Percentiles rank a stretch among this genome's conserved stretches.
These are phyloP conservation scores for Plecotus auritus DNA, from an alignment of 2,113 vertebrate species.

Conservation along the genomic window DNA sequence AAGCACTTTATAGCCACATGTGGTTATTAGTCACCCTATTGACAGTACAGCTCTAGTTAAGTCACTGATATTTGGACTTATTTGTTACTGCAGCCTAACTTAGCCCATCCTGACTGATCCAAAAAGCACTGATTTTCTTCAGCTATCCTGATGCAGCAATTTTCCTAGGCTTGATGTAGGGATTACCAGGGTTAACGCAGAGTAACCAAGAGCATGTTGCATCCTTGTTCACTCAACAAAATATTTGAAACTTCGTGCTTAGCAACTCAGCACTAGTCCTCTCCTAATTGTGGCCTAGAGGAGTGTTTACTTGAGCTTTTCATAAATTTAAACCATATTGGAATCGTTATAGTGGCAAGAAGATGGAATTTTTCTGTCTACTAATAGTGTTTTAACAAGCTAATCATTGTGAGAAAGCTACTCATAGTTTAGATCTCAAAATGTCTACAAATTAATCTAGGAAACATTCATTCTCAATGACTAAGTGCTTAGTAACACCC, in stretches of 20 bases:
- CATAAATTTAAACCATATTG: not conserved
- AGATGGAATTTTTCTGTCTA: not conserved
- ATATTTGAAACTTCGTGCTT: not conserved
- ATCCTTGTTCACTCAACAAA: not conserved
- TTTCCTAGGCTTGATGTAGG: not conserved
- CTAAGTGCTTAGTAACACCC: not conserved
- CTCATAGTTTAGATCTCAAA: not conserved
- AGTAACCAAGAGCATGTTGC: not conserved
- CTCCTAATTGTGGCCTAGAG: not conserved
- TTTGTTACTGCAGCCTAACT: not conserved
- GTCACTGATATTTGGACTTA: not conserved
- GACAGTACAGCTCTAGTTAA: not conserved
- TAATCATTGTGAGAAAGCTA: not conserved
- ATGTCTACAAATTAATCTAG: not conserved
- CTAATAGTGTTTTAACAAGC: not conserved
- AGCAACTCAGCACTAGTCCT: not conserved
- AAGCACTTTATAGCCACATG: not conserved
- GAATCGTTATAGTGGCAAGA: not conserved
- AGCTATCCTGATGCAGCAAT: not conserved
- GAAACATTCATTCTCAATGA: not conserved
- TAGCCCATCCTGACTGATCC: not conserved
- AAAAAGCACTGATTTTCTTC: not conserved
- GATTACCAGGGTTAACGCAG: not conserved
- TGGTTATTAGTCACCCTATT: not conserved
- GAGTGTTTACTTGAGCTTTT: not conserved